Evolutionary conservation across 1,140 invertebrate species (phyloP).

Genomic region (Agrypnia vestita): DNA sequence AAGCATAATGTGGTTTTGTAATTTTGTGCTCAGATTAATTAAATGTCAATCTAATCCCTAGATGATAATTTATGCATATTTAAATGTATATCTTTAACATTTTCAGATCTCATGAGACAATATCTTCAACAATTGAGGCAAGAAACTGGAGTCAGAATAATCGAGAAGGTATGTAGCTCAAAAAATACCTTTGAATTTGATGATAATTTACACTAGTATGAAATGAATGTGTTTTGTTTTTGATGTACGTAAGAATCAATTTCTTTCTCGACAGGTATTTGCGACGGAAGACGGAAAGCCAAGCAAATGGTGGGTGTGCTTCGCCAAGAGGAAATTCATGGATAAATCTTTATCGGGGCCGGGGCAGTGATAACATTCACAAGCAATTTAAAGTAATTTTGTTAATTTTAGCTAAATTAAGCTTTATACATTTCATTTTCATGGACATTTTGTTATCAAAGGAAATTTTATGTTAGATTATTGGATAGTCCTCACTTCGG

Average conservation of each 20-base stretch:
- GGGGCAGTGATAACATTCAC: conserved; percentile 76
- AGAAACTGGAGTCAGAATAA: conserved; percentile 92
- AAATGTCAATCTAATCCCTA: too few species aligned
- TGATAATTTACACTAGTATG: too few species aligned
- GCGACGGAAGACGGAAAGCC: conserved; percentile 92
- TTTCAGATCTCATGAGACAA: conserved; percentile 90
- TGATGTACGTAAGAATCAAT: not conserved
- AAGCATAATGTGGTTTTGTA: too few species aligned
- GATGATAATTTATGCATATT: too few species aligned
- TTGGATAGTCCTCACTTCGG: not conserved
- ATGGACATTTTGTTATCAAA: not conserved
- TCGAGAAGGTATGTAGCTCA: conserved; percentile 90
- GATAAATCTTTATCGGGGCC: conserved; percentile 95
- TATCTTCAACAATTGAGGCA: conserved; percentile 96
- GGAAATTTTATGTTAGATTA: not conserved
- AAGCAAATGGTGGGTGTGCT: conserved; percentile 99
- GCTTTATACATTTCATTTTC: not conserved
- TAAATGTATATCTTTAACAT: too few species aligned
- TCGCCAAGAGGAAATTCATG: conserved; percentile 99
- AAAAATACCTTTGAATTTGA: too few species aligned
- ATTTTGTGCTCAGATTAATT: too few species aligned
- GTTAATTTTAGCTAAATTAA: not conserved
- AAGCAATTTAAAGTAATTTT: conserved; percentile 24
- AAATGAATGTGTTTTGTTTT: too few species aligned
- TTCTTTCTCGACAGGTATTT: conserved; percentile 78